Percentiles rank a stretch among this genome's conserved stretches.
Conservation (phyloP, 2,113 vertebrate species). For the Vireo altiloquus region DNA sequence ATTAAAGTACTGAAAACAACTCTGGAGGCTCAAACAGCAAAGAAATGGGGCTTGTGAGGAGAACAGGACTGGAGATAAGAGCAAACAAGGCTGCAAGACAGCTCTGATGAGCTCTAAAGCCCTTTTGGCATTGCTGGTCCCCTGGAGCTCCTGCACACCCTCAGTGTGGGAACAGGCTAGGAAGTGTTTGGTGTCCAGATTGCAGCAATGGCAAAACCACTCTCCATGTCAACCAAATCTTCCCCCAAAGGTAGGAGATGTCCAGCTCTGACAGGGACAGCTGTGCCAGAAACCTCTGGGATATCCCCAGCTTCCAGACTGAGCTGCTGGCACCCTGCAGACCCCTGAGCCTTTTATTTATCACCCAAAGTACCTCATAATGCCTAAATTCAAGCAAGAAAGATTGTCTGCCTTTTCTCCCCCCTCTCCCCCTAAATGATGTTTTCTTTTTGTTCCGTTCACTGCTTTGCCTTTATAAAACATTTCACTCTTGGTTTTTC, state of each 20-base stretch:
- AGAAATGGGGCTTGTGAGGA: not conserved
- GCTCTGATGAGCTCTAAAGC: not conserved
- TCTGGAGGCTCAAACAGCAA: not conserved
- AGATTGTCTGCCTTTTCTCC: not conserved
- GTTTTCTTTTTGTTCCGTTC: not conserved
- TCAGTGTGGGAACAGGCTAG: not conserved
- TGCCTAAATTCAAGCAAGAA: not conserved
- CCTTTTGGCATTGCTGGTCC: not conserved
- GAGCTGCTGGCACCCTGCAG: not conserved
- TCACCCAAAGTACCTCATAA: not conserved
- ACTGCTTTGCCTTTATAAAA: not conserved
- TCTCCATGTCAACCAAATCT: not conserved
- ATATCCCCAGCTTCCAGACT: rapidly evolving
- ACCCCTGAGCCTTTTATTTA: not conserved
- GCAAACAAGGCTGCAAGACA: not conserved
- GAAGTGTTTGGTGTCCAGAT: no score
- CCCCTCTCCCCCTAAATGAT: not conserved
- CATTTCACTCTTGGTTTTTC: not conserved
- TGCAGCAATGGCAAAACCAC: not conserved
- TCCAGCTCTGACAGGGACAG: not conserved
- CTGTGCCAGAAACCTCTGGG: not conserved
- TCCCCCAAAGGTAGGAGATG: not conserved
- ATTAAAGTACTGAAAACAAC: not conserved
- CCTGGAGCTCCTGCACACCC: not conserved
- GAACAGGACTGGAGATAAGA: not conserved